A percentile compares a stretch with the other conserved stretches of the same genome.
Evolutionary conservation across 2,113 vertebrate species (phyloP).

Genomic region (Boleophthalmus pectinirostris): DNA sequence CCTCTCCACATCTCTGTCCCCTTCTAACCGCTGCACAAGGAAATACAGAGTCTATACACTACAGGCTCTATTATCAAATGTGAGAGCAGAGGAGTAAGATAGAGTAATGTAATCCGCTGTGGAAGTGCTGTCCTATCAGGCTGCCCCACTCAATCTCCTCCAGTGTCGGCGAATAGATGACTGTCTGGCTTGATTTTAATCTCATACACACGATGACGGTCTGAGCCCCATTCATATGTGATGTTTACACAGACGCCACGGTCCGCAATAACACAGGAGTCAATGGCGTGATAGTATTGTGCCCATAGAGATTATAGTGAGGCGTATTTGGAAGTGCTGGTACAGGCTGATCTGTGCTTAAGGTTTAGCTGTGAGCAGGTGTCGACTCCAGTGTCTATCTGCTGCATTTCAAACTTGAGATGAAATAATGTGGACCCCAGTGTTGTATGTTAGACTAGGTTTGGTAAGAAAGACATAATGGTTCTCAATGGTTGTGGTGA

Average conservation of each 20-base stretch:
- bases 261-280: conserved; percentile 46
- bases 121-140: conserved; percentile 63
- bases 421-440: not conserved
- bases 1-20: conserved; percentile 34
- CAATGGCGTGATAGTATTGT: conserved; percentile 26
- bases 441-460: not conserved
- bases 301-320: conserved; percentile 23
- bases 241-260: conserved; percentile 46
- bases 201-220: conserved; percentile 35
- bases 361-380: conserved; percentile 43
- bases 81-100: conserved; percentile 30
- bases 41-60: conserved; percentile 36
- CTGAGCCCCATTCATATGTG: conserved; percentile 51
- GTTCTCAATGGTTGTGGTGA: not conserved
- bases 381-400: conserved; percentile 19
- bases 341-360: conserved; percentile 29
- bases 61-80: conserved; percentile 53
- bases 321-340: conserved; percentile 16
- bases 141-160: conserved; percentile 59
- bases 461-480: too few relatives aligned
- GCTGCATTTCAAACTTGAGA: conserved; percentile 20
- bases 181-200: conserved; percentile 70
- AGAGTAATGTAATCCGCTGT: conserved; percentile 65
- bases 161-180: conserved; percentile 66
- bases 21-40: conserved; percentile 24